Percentiles rank a stretch among this genome's conserved stretches.
phyloP scores from a whole-genome alignment of 2,797 vertebrate genomes.

The Oceanodroma leucorhoa region DNA sequence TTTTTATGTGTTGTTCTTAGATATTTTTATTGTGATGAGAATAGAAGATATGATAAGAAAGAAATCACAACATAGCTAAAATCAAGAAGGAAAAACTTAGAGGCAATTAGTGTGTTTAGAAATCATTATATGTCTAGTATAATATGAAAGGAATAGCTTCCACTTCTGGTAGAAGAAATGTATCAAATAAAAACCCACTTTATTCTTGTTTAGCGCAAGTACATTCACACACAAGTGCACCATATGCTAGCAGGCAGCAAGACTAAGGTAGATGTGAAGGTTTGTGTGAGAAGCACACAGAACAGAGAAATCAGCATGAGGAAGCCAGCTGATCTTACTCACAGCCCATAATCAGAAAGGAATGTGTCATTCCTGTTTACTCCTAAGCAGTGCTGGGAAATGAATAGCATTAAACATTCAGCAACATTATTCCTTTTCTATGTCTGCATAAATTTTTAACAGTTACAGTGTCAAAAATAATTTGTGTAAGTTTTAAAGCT shows the following conservation, averaged over 20 bases:
- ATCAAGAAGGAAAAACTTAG: neutral
- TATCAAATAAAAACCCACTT: neutral
- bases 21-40: neutral
- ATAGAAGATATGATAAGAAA: neutral
- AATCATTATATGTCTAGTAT: neutral
- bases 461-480: constrained; percentile 49
- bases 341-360: constrained; percentile 29
- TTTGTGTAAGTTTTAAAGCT: constrained; percentile 44
- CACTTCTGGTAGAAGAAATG: neutral
- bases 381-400: constrained; percentile 24
- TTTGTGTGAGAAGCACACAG: constrained; percentile 25
- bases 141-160: neutral
- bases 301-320: constrained; percentile 43
- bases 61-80: constrained; percentile 16
- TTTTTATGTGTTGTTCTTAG: constrained; percentile 1
- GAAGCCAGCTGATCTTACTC: constrained; percentile 10
- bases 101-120: neutral
- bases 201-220: neutral
- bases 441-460: constrained; percentile 63
- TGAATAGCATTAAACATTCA: constrained; percentile 66
- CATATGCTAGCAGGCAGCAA: neutral
- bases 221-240: constrained; percentile 3
- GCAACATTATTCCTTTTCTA: constrained; percentile 33
- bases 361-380: constrained; percentile 57
- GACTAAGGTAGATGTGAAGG: constrained; percentile 3